phyloP scores from a whole-genome alignment of 2,113 vertebrate genomes.

The Callaeas wilsoni region DNA sequence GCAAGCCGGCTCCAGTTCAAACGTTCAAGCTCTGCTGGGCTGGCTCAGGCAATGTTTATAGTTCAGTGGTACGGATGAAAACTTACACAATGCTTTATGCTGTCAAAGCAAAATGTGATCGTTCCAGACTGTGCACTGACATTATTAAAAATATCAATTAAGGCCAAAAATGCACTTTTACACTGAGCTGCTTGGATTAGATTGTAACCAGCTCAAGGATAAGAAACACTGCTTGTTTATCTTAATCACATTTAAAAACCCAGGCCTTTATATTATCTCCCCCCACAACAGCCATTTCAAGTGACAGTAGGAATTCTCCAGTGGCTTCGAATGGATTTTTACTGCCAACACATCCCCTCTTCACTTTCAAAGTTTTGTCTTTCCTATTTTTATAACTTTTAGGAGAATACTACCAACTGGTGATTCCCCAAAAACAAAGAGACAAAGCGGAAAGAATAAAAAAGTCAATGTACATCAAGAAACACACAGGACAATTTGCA shows the following conservation, averaged over 20 bases:
- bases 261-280: constrained; percentile 19
- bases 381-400: not conserved
- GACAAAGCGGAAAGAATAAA: not conserved
- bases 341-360: not conserved
- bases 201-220: constrained; percentile 51
- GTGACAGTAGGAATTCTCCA: constrained; percentile 25
- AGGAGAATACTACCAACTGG: not conserved
- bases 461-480: not conserved
- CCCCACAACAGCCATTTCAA: constrained; percentile 31
- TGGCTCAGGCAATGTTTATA: constrained; percentile 45
- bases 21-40: constrained; percentile 21
- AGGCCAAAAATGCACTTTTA: constrained; percentile 64
- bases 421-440: not conserved
- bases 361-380: not conserved
- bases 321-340: constrained; percentile 13
- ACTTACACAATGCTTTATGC: constrained; percentile 48
- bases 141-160: constrained; percentile 68
- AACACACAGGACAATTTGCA: not conserved
- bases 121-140: constrained; percentile 38
- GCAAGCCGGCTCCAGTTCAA: not conserved
- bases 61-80: constrained; percentile 31
- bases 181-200: constrained; percentile 59
- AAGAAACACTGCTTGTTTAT: constrained; percentile 64
- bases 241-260: constrained; percentile 52
- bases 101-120: constrained; percentile 61